A percentile compares a stretch with the other conserved stretches of the same genome.
Evolutionary conservation across 2,888 invertebrate species (phyloP).

Genomic region (Dasysyrphus tricinctus): DNA sequence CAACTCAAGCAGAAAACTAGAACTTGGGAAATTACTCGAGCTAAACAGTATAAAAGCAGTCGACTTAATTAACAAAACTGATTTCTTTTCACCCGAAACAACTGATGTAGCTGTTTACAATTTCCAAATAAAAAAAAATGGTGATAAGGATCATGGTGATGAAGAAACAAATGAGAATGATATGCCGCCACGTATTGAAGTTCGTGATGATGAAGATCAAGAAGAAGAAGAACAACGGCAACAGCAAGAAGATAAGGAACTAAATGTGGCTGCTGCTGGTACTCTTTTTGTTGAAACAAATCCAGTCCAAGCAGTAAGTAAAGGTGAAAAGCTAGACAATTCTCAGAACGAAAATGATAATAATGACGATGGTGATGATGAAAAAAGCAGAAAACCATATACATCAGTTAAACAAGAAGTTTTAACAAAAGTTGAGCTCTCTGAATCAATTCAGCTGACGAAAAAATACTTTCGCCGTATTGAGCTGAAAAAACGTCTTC

Average conservation of each 20-base stretch:
- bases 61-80: conserved; percentile 43
- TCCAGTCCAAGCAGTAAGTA: too few relatives aligned
- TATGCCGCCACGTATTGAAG: neutral
- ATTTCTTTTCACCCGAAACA: conserved; percentile 39
- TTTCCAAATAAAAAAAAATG: conserved; percentile 49
- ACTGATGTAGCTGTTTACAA: conserved; percentile 41
- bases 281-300: neutral
- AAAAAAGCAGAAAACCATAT: neutral
- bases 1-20: neutral
- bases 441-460: conserved; percentile 44
- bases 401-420: neutral
- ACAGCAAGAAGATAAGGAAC: neutral
- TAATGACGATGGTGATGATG: neutral
- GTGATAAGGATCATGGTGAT: conserved; percentile 45
- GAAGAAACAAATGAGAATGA: conserved; percentile 1
- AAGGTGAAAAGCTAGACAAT: neutral
- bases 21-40: conserved; percentile 23
- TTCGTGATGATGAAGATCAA: neutral
- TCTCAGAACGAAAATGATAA: neutral
- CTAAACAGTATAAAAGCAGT: conserved; percentile 16
- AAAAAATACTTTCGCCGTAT: conserved; percentile 33
- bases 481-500: conserved; percentile 40
- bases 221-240: neutral
- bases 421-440: conserved; percentile 48
- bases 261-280: neutral